These are phyloP conservation scores for Neomorphus geoffroyi DNA, from an alignment of 2,797 vertebrate species.

Conservation along the genomic window DNA sequence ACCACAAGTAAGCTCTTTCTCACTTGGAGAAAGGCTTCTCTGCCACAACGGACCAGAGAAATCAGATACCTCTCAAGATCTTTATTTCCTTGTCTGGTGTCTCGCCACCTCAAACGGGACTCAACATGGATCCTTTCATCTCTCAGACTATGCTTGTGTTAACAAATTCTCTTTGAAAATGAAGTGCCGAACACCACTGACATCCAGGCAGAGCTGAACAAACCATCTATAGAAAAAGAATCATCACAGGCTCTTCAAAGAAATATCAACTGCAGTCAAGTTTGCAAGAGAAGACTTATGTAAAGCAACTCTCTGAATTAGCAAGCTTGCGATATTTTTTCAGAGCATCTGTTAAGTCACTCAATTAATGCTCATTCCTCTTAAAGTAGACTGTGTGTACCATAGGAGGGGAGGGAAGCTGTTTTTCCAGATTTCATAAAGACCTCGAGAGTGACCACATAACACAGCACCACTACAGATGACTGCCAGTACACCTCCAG, in stretches of 20 bases:
- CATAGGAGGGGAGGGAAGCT: background rate
- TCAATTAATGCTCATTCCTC: background rate
- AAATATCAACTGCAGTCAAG: background rate
- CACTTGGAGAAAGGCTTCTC: background rate
- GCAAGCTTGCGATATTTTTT: background rate
- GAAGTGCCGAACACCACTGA: background rate
- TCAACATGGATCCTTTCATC: constrained; percentile 18
- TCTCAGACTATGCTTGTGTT: constrained; percentile 3
- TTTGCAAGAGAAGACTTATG: background rate
- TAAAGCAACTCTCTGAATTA: background rate
- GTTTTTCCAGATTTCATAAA: background rate
- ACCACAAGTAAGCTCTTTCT: background rate
- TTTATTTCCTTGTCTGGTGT: background rate
- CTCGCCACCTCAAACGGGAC: rapidly evolving
- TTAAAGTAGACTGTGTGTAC: background rate
- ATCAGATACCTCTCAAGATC: background rate
- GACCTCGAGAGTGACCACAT: background rate
- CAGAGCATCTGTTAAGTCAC: background rate
- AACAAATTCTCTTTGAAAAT: constrained; percentile 63
- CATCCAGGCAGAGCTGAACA: background rate
- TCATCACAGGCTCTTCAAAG: constrained; percentile 57
- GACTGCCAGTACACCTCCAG: background rate
- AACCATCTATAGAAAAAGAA: background rate
- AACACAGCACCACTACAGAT: rapidly evolving
- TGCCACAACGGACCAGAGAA: background rate